Evolutionary conservation across 2,888 invertebrate species (phyloP).

Genomic region (Caenorhabditis doughertyi): DNA sequence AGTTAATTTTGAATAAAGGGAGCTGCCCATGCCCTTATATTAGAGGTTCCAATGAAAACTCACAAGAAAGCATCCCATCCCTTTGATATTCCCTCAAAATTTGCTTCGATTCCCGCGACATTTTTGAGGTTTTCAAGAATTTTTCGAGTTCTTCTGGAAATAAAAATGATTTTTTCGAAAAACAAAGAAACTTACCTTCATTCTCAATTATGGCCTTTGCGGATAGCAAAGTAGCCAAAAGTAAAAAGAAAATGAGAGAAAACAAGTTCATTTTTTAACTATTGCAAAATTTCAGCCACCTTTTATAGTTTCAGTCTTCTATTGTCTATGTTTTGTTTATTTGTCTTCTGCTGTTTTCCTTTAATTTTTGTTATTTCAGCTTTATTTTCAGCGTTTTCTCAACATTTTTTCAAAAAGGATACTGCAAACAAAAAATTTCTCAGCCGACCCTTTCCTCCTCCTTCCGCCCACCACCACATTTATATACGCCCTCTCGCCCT

Average conservation of each 20-base stretch:
- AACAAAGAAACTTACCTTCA: neutral
- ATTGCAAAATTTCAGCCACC: too few species aligned
- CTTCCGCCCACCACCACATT: neutral
- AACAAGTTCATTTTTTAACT: neutral
- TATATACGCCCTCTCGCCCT: neutral
- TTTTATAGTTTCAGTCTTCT: conserved; percentile 7
- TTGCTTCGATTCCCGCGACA: conserved; percentile 42
- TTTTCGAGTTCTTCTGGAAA: conserved; percentile 39
- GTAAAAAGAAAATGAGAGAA: neutral
- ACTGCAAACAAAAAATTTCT: too few species aligned
- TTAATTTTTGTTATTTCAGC: conserved; percentile 1
- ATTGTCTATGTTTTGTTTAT: conserved; percentile 19
- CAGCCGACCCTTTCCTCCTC: neutral
- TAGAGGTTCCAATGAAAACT: neutral
- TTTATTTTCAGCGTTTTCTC: neutral
- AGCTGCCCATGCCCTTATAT: neutral
- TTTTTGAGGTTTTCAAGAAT: conserved; percentile 24
- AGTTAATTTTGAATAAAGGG: too few species aligned
- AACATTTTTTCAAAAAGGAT: too few species aligned
- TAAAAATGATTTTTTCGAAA: conserved; percentile 20
- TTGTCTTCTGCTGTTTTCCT: conserved; percentile 4
- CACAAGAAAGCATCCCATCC: conserved; percentile 21
- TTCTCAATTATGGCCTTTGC: conserved; percentile 11
- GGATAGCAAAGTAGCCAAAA: neutral
- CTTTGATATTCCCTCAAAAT: conserved; percentile 27